Evolutionary conservation across 2,113 vertebrate species (phyloP).

Genomic region (Clarias macrocephalus): DNA sequence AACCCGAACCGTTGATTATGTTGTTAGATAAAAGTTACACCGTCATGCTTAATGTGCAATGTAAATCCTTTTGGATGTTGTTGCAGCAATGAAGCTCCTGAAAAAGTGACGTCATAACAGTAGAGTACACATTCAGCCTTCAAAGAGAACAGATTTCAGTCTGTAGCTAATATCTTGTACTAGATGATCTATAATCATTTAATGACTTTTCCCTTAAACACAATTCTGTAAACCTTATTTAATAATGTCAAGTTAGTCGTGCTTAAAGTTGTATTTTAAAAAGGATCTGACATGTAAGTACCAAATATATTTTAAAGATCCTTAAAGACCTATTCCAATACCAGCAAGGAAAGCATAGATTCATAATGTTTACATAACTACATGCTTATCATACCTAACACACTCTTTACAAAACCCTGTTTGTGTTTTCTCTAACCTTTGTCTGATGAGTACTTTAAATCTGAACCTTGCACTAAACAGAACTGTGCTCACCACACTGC

Average conservation of each 20-base stretch:
- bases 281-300: not conserved
- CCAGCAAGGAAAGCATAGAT: not conserved
- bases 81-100: not conserved
- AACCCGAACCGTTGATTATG: not conserved
- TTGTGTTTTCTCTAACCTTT: not conserved
- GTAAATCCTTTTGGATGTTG: not conserved
- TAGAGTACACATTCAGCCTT: not conserved
- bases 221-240: not conserved
- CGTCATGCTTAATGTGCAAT: not conserved
- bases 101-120: not conserved
- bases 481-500: not conserved
- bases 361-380: not conserved
- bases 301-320: too few relatives aligned
- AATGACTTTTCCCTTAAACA: not conserved
- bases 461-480: not conserved
- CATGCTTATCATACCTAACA: not conserved
- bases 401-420: not conserved
- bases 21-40: not conserved
- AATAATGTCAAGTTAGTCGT: not conserved
- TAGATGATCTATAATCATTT: not conserved
- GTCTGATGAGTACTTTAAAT: not conserved
- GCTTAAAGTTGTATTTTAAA: not conserved
- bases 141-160: too few relatives aligned
- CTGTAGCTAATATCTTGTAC: not conserved
- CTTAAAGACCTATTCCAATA: not conserved